phyloP scores from a whole-genome alignment of 2,113 vertebrate species.

The cat (Felis catus) region DNA sequence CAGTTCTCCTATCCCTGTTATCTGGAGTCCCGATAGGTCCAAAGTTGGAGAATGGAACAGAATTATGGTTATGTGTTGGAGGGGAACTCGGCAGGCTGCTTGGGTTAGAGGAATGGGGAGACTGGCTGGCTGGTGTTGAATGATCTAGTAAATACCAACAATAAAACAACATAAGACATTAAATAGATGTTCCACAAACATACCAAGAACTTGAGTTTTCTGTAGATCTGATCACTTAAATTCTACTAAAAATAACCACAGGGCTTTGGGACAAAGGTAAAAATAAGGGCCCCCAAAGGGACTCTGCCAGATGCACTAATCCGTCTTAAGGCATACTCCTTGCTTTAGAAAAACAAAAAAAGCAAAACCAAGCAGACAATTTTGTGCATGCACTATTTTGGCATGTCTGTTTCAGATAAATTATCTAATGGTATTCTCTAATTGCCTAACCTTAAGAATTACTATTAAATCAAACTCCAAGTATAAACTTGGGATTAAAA shows the following conservation, averaged over 20 bases:
- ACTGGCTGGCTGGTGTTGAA: conserved; percentile 99
- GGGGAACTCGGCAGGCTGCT: conserved; percentile 98
- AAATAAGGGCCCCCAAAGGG: not conserved
- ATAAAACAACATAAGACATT: conserved; percentile 55
- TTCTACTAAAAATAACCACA: not conserved
- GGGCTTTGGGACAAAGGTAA: conserved; percentile 20
- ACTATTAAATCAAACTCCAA: not conserved
- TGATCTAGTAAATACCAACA: conserved; percentile 89
- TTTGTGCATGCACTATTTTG: not conserved
- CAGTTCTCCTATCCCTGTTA: conserved; percentile 92
- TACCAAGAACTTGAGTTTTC: not conserved
- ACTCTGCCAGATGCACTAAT: not conserved
- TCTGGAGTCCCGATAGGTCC: conserved; percentile 98
- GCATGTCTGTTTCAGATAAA: not conserved
- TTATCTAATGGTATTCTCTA: not conserved
- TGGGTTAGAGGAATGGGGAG: conserved; percentile 98
- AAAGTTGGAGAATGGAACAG: conserved; percentile 95
- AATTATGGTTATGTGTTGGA: conserved; percentile 95
- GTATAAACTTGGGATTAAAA: not conserved
- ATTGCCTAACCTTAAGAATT: not conserved
- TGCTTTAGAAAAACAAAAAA: not conserved
- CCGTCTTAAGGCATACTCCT: not conserved
- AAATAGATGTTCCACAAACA: conserved; percentile 32
- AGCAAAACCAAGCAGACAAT: not conserved
- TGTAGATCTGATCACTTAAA: not conserved